Evolutionary conservation across 2,888 invertebrate species (phyloP), one percentile per base, ranked within the genome.

Genomic region (Catocala nupta): DNA sequence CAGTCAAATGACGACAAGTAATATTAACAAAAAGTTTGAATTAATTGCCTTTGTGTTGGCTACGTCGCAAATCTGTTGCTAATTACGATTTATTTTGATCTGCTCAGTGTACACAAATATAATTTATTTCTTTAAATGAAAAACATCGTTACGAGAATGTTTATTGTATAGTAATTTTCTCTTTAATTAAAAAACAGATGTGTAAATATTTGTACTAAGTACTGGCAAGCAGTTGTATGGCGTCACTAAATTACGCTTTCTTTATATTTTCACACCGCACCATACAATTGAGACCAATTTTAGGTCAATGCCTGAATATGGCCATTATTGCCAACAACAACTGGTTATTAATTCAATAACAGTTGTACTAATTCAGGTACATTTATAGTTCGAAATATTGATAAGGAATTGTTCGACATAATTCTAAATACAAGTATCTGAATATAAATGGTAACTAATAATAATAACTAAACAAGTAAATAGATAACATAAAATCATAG

Each of bases 1-100:
- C 72, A 78, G 73, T 66, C 34, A 61, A 67, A 65, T 16, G 63
- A 62, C 65, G 13, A 36, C 7, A 36, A 36, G 4, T 8, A 6
- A 39, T 39, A 39, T 39, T 39, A 39, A 39, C 36, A 39, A 39
- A 39, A 2, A 39, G 9, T 39, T 39, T 39, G 51, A 77, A 71
- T 68, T 61, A 70, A 68, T 74, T 70, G 45, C 54, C 62, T 71
- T 73, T 72, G 60, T 65, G 44, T 55, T 44, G 33, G 39, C n/a
- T 13, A 45, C 36, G 47, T 48, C 42, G 59, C 33, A 11, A 48
- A 56, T 53, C 11, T 48, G 50, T 49, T 51, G 52, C 59, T 53
- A 59, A 70, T 62, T 69, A 39, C 44, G 63, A 73, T 73, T 77
- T 72, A 68, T 50, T 63, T 63, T 48, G 39, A 10, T 57, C 44